These are phyloP conservation scores for Synanceia verrucosa DNA, from an alignment of 2,797 vertebrate genomes.

Conservation along the genomic window DNA sequence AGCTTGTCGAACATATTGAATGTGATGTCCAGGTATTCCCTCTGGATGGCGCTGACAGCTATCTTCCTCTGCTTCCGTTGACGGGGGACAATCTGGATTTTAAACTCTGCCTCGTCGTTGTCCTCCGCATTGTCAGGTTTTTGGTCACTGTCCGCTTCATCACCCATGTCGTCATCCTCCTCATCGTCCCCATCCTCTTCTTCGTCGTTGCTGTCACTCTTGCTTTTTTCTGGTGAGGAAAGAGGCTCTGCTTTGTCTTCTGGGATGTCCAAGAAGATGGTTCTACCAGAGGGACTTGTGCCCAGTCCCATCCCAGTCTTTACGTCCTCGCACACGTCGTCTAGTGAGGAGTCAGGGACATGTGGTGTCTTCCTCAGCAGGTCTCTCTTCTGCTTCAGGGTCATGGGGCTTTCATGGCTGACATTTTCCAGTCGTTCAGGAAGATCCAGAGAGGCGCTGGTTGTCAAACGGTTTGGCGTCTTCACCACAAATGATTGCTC, in stretches of 20 bases:
- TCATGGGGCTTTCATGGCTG: constrained; percentile 87
- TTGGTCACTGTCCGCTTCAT: constrained; percentile 86
- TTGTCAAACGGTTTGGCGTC: constrained; percentile 57
- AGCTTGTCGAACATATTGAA: constrained; percentile 96
- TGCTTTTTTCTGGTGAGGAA: constrained; percentile 85
- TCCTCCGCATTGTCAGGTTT: constrained; percentile 81
- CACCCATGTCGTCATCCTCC: constrained; percentile 88
- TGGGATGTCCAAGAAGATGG: constrained; percentile 89
- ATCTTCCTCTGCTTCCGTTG: constrained; percentile 98
- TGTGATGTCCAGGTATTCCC: constrained; percentile 97
- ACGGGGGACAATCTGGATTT: constrained; percentile 97
- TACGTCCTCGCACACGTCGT: constrained; percentile 83
- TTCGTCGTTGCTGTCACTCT: constrained; percentile 80
- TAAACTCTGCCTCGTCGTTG: constrained; percentile 93
- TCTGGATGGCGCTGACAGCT: constrained; percentile 97
- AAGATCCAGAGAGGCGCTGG: constrained; percentile 74
- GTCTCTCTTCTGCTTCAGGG: constrained; percentile 95
- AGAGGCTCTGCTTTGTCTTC: constrained; percentile 86
- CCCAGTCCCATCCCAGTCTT: constrained; percentile 57
- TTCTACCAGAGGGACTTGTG: constrained; percentile 84
- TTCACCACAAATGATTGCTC: constrained; percentile 52
- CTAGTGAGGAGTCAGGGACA: constrained; percentile 89
- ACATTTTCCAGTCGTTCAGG: constrained; percentile 68
- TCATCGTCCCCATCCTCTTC: constrained; percentile 88
- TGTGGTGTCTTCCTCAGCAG: constrained; percentile 91